Base-by-base conservation (phyloP, 2,888 invertebrate species). In the Griposia aprilina region DNA sequence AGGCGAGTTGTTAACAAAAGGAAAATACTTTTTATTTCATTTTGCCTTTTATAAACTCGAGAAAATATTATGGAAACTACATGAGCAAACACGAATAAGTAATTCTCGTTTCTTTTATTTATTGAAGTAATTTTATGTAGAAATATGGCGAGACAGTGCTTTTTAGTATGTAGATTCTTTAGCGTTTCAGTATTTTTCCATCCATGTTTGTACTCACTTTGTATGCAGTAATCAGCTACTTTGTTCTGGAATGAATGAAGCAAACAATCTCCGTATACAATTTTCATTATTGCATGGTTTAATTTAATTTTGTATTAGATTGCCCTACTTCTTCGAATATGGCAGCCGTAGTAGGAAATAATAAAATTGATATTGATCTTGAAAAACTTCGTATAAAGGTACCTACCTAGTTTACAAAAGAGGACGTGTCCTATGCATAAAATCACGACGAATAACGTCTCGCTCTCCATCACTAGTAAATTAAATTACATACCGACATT, bases 151-250 rank as follows among this genome's bases (percentile, higher is more conserved):
- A 41, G 30, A 60, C 20, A 15, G n/a, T 20, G 55, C 55, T 65
- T 62, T 82, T 52, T 41, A 66, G 41, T n/a, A 68, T 69, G 55
- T 36, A 45, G 13, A 81, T 66, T 73, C 15, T 76, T 71, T n/a
- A 48, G 30, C 59, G 2, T 74, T 48, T 26, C 62, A 36, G 0
- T 59, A 63, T 68, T 55, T 71, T 23, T 71, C 45, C 45, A 26
- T 55, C 8, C n/a, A 55, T 66, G 11, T 83, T 75, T 60, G 41
- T 75, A 17, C 50, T 75, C 30, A 57, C 20, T 82, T 36, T 59
- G 55, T 57, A 50, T 67, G 59, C 48, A 68, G 41, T 71, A 73
- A 67, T 77, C 72, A 73, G 52, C n/a, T 67, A 7, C 57, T 71
- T 71, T 60, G 52, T 52, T 41, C 41, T 70, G 10, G 17, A 62